phyloP scores from a whole-genome alignment of 1,140 invertebrate species.

The Tenebrio molitor region DNA sequence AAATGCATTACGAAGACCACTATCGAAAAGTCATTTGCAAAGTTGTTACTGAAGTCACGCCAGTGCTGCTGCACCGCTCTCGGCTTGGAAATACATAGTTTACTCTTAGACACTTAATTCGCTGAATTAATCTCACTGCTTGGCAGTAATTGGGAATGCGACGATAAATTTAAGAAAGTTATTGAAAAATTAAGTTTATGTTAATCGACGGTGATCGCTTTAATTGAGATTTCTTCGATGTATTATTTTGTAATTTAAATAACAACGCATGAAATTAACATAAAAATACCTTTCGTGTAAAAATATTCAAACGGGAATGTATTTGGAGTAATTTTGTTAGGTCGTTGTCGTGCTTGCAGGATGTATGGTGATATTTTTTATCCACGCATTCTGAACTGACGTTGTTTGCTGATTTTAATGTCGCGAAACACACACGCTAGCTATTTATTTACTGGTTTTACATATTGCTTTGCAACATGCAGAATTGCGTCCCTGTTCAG shows the following conservation, averaged over 20 bases:
- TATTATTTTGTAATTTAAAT: constrained; percentile 29
- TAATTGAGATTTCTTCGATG: neutral
- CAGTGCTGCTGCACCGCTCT: constrained; percentile 23
- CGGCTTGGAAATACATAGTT: constrained; percentile 41
- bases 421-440: constrained; percentile 53
- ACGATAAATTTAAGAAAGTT: neutral
- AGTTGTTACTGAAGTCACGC: constrained; percentile 45
- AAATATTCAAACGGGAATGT: constrained; percentile 43
- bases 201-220: neutral
- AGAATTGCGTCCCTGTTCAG: constrained; percentile 32
- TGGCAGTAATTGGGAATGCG: neutral
- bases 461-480: constrained; percentile 56
- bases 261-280: constrained; percentile 40
- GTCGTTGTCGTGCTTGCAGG: constrained; percentile 52
- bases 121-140: constrained; percentile 33
- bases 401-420: constrained; percentile 55
- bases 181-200: constrained; percentile 21
- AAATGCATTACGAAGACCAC: constrained; percentile 45
- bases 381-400: constrained; percentile 43
- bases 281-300: constrained; percentile 43
- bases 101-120: constrained; percentile 29
- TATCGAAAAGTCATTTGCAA: constrained; percentile 45
- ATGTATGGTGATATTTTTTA: constrained; percentile 52
- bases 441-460: constrained; percentile 57
- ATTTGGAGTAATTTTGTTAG: constrained; percentile 46